Base-by-base conservation (phyloP, 2,888 invertebrate genomes). In the Tuberolachnus salignus region DNA sequence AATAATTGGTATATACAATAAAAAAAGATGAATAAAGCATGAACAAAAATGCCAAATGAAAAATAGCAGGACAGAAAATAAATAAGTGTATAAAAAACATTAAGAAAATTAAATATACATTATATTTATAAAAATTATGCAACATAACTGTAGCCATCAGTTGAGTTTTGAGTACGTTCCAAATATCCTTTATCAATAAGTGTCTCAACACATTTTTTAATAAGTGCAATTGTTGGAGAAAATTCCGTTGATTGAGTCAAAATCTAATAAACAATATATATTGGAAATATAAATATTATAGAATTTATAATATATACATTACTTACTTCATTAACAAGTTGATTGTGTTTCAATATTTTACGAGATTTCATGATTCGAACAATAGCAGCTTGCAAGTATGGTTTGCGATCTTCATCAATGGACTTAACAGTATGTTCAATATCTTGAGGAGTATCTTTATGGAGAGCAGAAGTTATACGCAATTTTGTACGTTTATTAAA, bases 151-250 rank as follows among this genome's bases (percentile, higher is more conserved):
- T 98, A 98, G 84, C 97, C 97, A 87, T 98, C 98, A 70, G 95
- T 91, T 6, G 94, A 92, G 83, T 94, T 94, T 2, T 94, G 92
- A 75, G 95, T 94, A 82, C 98, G 88, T 87, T 98, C 98, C 82
- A 99, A 90, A 87, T 98, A 99, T 86, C 97, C 95, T 87, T 98
- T 98, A 87, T 99, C 98, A 85, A 99, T 98, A 83, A 99, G 89
- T 8, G 96, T 92, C 87, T 99, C 98, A 85, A 99, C 96, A 86
- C 97, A 98, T 86, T 98, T 98, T 88, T 99, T 99, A 84, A 99
- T 98, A 92, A 98, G 93, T 80, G 93, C 92, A 82, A 98, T 93
- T 81, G 94, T 95, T 2, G 98, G 98, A n/a, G 94, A 93, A 88
- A 98, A 98, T 59, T 94, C 91, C 85, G 93, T 92, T 16, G 97